These are phyloP conservation scores for Gobio occitaniae DNA, from an alignment of 2,797 vertebrate species.

Conservation along the genomic window DNA sequence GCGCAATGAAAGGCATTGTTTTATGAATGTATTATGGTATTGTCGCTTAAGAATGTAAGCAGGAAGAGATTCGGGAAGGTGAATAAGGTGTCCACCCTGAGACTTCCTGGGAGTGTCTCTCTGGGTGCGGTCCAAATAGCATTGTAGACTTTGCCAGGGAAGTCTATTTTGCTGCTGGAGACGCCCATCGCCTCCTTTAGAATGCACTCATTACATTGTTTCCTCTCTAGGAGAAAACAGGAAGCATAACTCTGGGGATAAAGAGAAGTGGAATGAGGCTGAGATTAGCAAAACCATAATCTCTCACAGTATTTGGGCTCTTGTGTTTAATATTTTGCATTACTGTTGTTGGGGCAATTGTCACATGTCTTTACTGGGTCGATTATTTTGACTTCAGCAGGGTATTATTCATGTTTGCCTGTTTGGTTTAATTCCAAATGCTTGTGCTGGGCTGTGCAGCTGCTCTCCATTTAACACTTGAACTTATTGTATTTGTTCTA, in stretches of 20 bases:
- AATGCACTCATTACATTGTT: conserved; percentile 40
- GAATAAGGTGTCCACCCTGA: conserved; percentile 49
- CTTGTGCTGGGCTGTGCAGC: background rate
- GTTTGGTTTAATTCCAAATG: conserved; percentile 18
- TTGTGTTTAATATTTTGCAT: background rate
- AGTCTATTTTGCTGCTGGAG: conserved; percentile 39
- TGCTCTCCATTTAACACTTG: background rate
- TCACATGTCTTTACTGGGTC: conserved; percentile 30
- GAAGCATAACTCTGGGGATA: conserved; percentile 48
- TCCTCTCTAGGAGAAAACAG: conserved; percentile 53
- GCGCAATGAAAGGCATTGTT: conserved; percentile 24
- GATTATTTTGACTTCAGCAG: background rate
- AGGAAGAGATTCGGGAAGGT: conserved; percentile 19
- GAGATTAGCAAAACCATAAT: conserved; percentile 44
- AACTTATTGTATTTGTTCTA: background rate
- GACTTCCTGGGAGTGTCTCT: conserved; percentile 51
- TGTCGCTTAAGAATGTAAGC: conserved; percentile 22
- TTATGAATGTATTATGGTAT: background rate
- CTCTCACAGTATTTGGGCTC: conserved; percentile 17
- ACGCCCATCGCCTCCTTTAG: conserved; percentile 30
- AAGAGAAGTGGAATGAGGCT: conserved; percentile 36
- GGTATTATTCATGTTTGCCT: conserved; percentile 4
- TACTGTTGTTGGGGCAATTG: background rate
- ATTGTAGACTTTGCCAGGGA: conserved; percentile 52
- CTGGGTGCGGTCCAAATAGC: conserved; percentile 49